phyloP scores from a whole-genome alignment of 2,888 invertebrate genomes.

The Cryptophagus acutangulus region DNA sequence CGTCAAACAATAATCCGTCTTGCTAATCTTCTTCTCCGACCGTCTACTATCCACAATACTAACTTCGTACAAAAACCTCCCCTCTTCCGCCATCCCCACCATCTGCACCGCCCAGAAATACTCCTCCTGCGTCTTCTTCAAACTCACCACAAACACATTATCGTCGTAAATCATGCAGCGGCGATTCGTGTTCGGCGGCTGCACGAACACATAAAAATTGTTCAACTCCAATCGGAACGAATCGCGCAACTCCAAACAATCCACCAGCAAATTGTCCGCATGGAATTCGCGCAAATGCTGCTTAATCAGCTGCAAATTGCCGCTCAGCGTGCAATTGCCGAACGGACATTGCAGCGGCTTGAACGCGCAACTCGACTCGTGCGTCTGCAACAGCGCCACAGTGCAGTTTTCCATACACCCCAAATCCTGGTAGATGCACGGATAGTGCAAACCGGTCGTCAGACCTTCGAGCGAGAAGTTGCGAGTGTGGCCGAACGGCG shows the following conservation, averaged over 20 bases:
- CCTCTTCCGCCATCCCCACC: too few species aligned
- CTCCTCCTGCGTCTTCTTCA: too few species aligned
- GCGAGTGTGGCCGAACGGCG: conserved; percentile 36
- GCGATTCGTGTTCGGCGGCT: too few species aligned
- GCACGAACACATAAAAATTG: too few species aligned
- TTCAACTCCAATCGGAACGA: conserved; percentile 25
- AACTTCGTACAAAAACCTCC: too few species aligned
- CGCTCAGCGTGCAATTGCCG: conserved; percentile 26
- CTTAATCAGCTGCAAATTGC: conserved; percentile 26
- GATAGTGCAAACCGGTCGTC: conserved; percentile 34
- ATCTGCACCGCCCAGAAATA: too few species aligned
- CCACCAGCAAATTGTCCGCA: conserved; percentile 24
- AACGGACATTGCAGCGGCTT: conserved; percentile 37
- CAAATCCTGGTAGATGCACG: conserved; percentile 36
- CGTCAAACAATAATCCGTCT: too few species aligned
- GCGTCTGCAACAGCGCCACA: conserved; percentile 28
- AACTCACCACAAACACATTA: too few species aligned
- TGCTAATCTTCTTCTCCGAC: too few species aligned
- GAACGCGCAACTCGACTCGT: conserved; percentile 34
- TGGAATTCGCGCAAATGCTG: conserved; percentile 27
- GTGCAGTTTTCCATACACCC: conserved; percentile 34
- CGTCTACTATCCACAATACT: too few species aligned
- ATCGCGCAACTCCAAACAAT: conserved; percentile 22
- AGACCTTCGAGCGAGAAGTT: conserved; percentile 40
- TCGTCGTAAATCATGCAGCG: too few species aligned